phyloP scores from a whole-genome alignment of 2,113 vertebrate species.

The Oryzias melastigma region DNA sequence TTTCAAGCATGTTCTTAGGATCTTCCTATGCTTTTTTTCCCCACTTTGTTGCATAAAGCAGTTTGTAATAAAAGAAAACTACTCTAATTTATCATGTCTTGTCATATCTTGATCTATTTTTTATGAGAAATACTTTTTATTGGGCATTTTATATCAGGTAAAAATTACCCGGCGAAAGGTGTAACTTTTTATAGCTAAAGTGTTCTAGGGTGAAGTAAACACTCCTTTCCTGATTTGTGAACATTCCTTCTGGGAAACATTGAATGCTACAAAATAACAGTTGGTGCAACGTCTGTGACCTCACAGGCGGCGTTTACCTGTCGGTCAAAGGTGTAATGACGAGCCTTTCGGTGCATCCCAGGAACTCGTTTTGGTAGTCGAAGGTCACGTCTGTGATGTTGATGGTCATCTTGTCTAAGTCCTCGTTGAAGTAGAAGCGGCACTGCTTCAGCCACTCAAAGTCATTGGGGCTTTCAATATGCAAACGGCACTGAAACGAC shows the following conservation, averaged over 20 bases:
- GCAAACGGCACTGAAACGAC: slow-evolving; percentile 80
- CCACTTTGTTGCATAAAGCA: too few relatives aligned
- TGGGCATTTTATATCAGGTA: too few relatives aligned
- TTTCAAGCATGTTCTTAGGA: too few relatives aligned
- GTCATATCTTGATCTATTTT: too few relatives aligned
- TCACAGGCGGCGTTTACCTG: slow-evolving; percentile 36
- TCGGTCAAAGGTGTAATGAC: slow-evolving; percentile 90
- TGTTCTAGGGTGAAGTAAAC: too few relatives aligned
- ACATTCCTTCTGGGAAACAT: not conserved
- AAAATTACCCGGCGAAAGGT: too few relatives aligned
- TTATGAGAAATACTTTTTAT: too few relatives aligned
- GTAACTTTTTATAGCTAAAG: too few relatives aligned
- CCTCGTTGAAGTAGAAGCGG: slow-evolving; percentile 88
- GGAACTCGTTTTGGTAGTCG: slow-evolving; percentile 90
- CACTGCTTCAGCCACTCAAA: slow-evolving; percentile 94
- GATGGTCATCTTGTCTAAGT: slow-evolving; percentile 80
- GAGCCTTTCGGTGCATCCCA: slow-evolving; percentile 90
- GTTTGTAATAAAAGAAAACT: too few relatives aligned
- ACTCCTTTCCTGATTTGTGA: not conserved
- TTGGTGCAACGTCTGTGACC: not conserved
- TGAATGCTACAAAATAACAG: not conserved
- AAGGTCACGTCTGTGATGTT: slow-evolving; percentile 92
- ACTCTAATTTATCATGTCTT: too few relatives aligned
- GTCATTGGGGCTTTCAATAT: slow-evolving; percentile 80
- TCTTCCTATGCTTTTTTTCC: too few relatives aligned